Base-by-base conservation (phyloP, 1,140 invertebrate genomes). In the Drosophila setifemur region DNA sequence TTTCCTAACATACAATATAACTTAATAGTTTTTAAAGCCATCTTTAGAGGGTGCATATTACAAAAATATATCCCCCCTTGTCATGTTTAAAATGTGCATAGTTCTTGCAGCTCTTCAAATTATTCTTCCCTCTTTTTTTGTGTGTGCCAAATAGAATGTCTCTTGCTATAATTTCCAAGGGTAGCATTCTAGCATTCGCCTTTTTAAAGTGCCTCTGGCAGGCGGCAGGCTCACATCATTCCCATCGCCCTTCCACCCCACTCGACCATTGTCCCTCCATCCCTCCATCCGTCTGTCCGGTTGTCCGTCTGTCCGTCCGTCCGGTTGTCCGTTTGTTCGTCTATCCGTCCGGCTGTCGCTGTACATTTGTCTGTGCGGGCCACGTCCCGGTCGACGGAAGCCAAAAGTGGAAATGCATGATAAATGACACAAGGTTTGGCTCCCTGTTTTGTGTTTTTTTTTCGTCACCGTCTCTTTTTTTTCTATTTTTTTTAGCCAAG, bases 341-440 rank as follows among this genome's bases (percentile, higher is more conserved):
- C 39, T 43, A 52, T 66, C 58, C 33, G 45, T 35, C 50, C 18
- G 31, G 31, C 55, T 77, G 54, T 64, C 71, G n/a, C 33, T 37
- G 60, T 81, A 58, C 76, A 81, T 81, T 76, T 53, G 73, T 78
- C 48, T 85, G 78, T 74, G 74, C 58, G 70, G 74, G 79, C 61
- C 71, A 68, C 58, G 60, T 79, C 75, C 74, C 57, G 75, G 81
- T 67, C 75, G 81, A 76, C 81, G 81, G 81, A 86, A 86, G 81
- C 81, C 81, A 86, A 86, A 86, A 86, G 81, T 86, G 81, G 81
- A 86, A 86, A 86, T 86, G 81, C 81, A 86, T 86, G 81, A 86
- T 86, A 86, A 86, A 86, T 86, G 81, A 86, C 81, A 86, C 67
- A 74, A 81, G 61, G 63, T 73, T 86, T 81, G 73, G 45, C 40